Evolutionary conservation across 2,113 vertebrate species (phyloP).

Genomic region (Ivindomyrus marchei): DNA sequence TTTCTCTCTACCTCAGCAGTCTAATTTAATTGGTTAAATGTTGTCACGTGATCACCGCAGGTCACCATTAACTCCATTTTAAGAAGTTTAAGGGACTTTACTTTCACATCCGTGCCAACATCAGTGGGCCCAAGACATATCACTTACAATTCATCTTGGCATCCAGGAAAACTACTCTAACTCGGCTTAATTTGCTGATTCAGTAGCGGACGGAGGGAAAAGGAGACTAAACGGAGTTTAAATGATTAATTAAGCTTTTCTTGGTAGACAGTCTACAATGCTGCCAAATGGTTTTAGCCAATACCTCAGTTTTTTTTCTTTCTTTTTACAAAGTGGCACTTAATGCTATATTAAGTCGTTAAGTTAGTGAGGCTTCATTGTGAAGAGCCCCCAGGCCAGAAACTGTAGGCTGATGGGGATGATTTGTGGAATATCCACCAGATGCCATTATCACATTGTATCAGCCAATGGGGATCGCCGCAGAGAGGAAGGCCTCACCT

Average conservation of each 20-base stretch:
- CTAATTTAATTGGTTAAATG: not conserved
- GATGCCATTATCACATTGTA: not conserved
- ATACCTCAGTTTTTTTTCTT: not conserved
- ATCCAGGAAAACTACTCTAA: not conserved
- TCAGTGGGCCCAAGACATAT: not conserved
- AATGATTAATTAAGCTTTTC: not conserved
- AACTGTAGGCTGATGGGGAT: not conserved
- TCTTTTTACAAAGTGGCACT: not conserved
- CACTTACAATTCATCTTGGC: not conserved
- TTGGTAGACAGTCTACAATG: not conserved
- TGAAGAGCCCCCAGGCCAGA: not conserved
- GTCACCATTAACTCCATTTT: not conserved
- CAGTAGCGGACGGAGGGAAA: not conserved
- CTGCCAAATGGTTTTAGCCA: constrained; percentile 1
- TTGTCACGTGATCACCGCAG: not conserved
- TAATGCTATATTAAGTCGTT: not conserved
- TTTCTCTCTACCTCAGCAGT: not conserved
- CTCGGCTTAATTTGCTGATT: not conserved
- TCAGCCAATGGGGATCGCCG: not conserved
- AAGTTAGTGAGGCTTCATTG: not conserved
- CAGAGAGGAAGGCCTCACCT: not conserved
- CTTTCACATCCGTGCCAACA: not conserved
- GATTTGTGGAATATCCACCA: not conserved
- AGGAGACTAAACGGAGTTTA: not conserved
- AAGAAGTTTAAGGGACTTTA: not conserved